A percentile compares a stretch with the other conserved stretches of the same genome.
Conservation (phyloP, 1,140 invertebrate species). For the Calephelis nemesis region DNA sequence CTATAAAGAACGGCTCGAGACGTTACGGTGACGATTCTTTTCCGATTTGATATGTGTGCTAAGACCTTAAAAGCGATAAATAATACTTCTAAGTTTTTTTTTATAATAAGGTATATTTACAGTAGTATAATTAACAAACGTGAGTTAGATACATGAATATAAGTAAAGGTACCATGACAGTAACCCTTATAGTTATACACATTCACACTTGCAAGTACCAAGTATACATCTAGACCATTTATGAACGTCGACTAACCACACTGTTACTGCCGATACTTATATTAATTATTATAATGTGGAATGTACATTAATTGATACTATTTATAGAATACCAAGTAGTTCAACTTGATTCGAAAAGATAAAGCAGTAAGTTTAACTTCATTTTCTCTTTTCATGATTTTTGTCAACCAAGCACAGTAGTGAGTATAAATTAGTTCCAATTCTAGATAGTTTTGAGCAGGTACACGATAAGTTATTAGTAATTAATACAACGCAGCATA, state of each 20-base stretch:
- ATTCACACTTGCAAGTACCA: constrained; percentile 33
- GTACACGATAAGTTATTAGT: too few relatives aligned
- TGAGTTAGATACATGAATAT: constrained; percentile 69
- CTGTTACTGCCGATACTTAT: constrained; percentile 7
- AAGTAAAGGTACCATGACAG: constrained; percentile 56
- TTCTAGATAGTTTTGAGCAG: too few relatives aligned
- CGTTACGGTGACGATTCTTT: too few relatives aligned
- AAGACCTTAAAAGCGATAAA: constrained; percentile 47
- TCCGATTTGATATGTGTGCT: too few relatives aligned
- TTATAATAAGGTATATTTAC: constrained; percentile 78
- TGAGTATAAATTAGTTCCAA: too few relatives aligned
- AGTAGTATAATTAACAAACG: constrained; percentile 75
- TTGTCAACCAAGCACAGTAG: too few relatives aligned
- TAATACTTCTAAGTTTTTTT: constrained; percentile 70
- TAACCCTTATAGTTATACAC: constrained; percentile 38
- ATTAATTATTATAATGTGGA: constrained; percentile 9
- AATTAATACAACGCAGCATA: too few relatives aligned
- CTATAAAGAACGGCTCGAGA: too few relatives aligned
- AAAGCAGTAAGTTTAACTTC: too few relatives aligned
- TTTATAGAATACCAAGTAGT: constrained; percentile 4
- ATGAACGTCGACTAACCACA: neutral
- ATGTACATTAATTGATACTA: constrained; percentile 12
- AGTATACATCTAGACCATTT: constrained; percentile 23
- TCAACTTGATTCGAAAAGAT: neutral
- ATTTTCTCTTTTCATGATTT: too few relatives aligned